Conservation (phyloP, 2,113 vertebrate genomes). For the Misgurnus mizolepis region DNA sequence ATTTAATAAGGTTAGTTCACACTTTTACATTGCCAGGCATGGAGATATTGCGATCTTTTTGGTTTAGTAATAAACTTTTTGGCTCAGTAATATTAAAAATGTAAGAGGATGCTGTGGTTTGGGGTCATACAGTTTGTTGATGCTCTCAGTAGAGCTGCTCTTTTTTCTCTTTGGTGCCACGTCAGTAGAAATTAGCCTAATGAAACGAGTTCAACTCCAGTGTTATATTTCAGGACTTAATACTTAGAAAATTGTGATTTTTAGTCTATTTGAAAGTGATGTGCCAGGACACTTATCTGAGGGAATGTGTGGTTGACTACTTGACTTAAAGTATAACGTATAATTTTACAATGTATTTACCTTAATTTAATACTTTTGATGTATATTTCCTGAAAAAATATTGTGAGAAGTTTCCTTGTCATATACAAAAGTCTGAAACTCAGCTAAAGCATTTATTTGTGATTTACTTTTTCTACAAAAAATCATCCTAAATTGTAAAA, state of each 20-base stretch:
- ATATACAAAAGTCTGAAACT: too few relatives aligned
- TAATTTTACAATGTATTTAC: too few relatives aligned
- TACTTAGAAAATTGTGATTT: not conserved
- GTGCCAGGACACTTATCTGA: too few relatives aligned
- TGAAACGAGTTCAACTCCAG: not conserved
- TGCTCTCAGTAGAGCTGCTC: not conserved
- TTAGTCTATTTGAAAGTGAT: not conserved
- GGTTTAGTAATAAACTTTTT: not conserved
- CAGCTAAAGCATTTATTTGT: too few relatives aligned
- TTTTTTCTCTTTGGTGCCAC: constrained; percentile 8
- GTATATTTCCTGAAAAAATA: too few relatives aligned
- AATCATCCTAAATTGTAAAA: too few relatives aligned
- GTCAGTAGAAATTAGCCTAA: constrained; percentile 1
- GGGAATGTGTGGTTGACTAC: too few relatives aligned
- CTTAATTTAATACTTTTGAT: too few relatives aligned
- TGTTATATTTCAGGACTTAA: not conserved
- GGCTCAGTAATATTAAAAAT: not conserved
- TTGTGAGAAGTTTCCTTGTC: too few relatives aligned
- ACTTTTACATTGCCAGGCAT: not conserved
- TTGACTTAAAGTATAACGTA: too few relatives aligned
- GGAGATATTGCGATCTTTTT: not conserved
- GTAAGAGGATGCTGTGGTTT: not conserved
- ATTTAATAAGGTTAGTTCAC: constrained; percentile 8
- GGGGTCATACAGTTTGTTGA: not conserved
- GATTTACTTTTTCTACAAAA: too few relatives aligned